Evolutionary conservation across 2,797 vertebrate genomes (phyloP).

Genomic region (Ptychobarbus kaznakovi): DNA sequence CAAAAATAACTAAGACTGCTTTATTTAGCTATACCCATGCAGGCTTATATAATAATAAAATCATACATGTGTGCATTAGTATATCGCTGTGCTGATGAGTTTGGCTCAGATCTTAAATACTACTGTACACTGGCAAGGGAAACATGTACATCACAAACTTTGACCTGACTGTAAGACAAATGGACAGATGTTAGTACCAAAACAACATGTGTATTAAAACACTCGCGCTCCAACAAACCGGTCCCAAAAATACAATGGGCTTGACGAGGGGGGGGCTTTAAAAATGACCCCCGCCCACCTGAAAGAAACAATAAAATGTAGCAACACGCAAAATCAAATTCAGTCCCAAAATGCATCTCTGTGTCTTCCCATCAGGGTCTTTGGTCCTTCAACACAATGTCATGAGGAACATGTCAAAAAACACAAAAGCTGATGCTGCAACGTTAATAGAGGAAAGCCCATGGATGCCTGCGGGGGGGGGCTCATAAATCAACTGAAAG

Average conservation of each 20-base stretch:
- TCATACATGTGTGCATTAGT: constrained; percentile 67
- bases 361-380: constrained; percentile 70
- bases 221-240: not conserved
- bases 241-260: not conserved
- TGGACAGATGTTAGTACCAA: constrained; percentile 30
- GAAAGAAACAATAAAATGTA: constrained; percentile 56
- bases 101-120: constrained; percentile 58
- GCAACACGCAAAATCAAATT: constrained; percentile 55
- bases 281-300: constrained; percentile 45
- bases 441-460: constrained; percentile 81
- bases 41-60: constrained; percentile 56
- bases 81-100: constrained; percentile 34
- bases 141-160: constrained; percentile 35
- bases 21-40: constrained; percentile 66
- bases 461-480: constrained; percentile 68
- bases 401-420: constrained; percentile 77
- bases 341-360: constrained; percentile 47
- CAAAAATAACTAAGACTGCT: constrained; percentile 58
- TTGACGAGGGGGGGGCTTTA: not conserved
- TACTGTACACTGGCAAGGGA: constrained; percentile 41
- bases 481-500: constrained; percentile 86
- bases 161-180: constrained; percentile 35
- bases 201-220: constrained; percentile 25
- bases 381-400: constrained; percentile 83
- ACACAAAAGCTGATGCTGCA: constrained; percentile 69